phyloP scores from a whole-genome alignment of 30 jellyfish, hydroid and myxozoan species.

The Chironex yamaguchii region DNA sequence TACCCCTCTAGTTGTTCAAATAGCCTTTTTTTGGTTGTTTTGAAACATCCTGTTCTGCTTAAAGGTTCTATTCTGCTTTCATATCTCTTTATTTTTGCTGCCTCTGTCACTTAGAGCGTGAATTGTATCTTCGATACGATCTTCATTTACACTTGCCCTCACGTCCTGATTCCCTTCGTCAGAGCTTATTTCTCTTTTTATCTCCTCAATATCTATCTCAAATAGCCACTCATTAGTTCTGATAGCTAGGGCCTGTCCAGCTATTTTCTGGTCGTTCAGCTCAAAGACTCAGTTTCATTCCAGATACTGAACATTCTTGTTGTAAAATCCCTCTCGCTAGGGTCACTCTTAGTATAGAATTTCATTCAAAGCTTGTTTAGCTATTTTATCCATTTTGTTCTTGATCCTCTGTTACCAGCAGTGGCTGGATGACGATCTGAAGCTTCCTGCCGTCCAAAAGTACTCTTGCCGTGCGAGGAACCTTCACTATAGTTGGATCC shows the following conservation, averaged over 20 bases:
- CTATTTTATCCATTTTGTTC: slow-evolving; percentile 18
- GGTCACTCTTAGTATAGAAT: slow-evolving; percentile 22
- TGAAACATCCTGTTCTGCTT: too few species aligned
- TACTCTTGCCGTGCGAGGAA: slow-evolving; percentile 44
- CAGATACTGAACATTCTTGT: slow-evolving; percentile 29
- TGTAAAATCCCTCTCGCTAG: slow-evolving; percentile 16
- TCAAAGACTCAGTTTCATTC: slow-evolving; percentile 18
- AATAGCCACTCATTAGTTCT: slow-evolving; percentile 14
- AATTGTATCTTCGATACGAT: neutral
- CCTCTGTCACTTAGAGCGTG: neutral
- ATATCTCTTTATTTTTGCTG: too few species aligned
- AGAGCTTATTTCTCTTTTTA: slow-evolving; percentile 4
- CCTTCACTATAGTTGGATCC: slow-evolving; percentile 51
- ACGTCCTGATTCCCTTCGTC: slow-evolving; percentile 4
- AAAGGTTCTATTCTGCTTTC: too few species aligned
- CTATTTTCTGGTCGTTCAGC: slow-evolving; percentile 13
- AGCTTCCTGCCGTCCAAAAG: slow-evolving; percentile 35
- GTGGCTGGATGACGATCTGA: slow-evolving; percentile 58
- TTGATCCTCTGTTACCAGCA: slow-evolving; percentile 40
- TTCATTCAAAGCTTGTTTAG: slow-evolving; percentile 26
- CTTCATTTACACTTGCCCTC: neutral
- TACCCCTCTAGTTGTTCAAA: too few species aligned
- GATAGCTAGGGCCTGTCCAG: slow-evolving; percentile 33
- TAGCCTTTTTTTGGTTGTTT: too few species aligned
- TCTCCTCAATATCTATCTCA: slow-evolving; percentile 5